phyloP scores from a whole-genome alignment of 2,113 vertebrate genomes.

The Trichechus manatus region DNA sequence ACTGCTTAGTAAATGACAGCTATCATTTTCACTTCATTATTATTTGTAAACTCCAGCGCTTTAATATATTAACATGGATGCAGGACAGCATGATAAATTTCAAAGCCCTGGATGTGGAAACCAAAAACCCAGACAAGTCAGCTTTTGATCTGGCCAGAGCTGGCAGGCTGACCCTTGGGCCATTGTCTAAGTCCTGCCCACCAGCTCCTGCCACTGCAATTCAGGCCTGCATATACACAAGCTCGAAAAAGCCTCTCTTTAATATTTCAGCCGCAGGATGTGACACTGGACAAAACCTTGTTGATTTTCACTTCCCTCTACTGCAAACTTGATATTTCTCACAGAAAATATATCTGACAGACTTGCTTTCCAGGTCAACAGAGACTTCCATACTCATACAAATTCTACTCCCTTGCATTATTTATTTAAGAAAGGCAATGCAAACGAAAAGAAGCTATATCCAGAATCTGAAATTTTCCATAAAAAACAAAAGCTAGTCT shows the following conservation, averaged over 20 bases:
- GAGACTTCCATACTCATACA: conserved; percentile 51
- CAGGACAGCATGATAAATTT: background rate
- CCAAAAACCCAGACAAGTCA: background rate
- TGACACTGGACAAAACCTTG: conserved; percentile 55
- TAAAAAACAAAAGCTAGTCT: background rate
- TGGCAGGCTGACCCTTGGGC: background rate
- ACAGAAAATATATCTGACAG: conserved; percentile 67
- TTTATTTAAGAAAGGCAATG: conserved; percentile 64
- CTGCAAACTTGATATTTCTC: conserved; percentile 64
- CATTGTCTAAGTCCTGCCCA: background rate
- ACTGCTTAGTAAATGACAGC: background rate
- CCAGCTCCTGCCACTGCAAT: background rate
- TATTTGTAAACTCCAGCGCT: background rate
- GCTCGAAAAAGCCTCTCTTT: background rate
- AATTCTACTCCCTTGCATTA: conserved; percentile 52
- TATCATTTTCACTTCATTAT: background rate
- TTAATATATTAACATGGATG: background rate
- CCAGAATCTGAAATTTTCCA: conserved; percentile 40
- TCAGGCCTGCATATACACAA: background rate
- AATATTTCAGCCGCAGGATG: conserved; percentile 58
- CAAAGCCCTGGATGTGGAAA: background rate
- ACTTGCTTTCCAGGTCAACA: conserved; percentile 68
- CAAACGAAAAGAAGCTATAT: conserved; percentile 36
- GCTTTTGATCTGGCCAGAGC: background rate
- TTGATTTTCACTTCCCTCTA: conserved; percentile 45